phyloP scores from a whole-genome alignment of 2,113 vertebrate genomes.

The Aegotheles bennettii region DNA sequence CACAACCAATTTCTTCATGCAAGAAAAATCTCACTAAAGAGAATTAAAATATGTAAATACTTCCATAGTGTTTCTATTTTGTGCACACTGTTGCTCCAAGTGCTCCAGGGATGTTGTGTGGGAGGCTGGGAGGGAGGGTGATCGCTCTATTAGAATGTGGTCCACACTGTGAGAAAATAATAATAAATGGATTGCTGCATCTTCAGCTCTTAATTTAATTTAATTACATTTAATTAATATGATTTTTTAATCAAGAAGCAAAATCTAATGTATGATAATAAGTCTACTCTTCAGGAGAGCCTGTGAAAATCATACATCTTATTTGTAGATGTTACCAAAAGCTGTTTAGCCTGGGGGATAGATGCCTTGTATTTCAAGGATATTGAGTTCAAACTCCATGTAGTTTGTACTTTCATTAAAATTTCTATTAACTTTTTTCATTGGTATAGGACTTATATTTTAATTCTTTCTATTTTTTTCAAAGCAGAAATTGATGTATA shows the following conservation, averaged over 20 bases:
- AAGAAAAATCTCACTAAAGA: neutral
- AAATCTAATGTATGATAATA: conserved; percentile 57
- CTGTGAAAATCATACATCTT: conserved; percentile 27
- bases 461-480: neutral
- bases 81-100: neutral
- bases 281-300: conserved; percentile 39
- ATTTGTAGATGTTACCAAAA: conserved; percentile 39
- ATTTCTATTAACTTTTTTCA: neutral
- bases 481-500: neutral
- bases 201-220: conserved; percentile 61
- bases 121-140: conserved; percentile 11
- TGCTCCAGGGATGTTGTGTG: conserved; percentile 15
- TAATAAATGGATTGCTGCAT: conserved; percentile 53
- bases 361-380: conserved; percentile 13
- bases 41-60: neutral
- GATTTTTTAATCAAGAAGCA: conserved; percentile 58
- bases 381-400: neutral
- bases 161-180: conserved; percentile 51
- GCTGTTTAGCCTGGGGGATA: neutral
- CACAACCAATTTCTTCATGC: neutral
- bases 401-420: conserved; percentile 8
- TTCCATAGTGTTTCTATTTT: neutral
- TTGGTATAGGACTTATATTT: neutral
- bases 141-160: conserved; percentile 28
- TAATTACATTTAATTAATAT: conserved; percentile 68